A percentile compares a stretch with the other conserved stretches of the same genome.
Evolutionary conservation across 2,888 invertebrate genomes (phyloP).

Genomic region (Digitonthophagus gazella): DNA sequence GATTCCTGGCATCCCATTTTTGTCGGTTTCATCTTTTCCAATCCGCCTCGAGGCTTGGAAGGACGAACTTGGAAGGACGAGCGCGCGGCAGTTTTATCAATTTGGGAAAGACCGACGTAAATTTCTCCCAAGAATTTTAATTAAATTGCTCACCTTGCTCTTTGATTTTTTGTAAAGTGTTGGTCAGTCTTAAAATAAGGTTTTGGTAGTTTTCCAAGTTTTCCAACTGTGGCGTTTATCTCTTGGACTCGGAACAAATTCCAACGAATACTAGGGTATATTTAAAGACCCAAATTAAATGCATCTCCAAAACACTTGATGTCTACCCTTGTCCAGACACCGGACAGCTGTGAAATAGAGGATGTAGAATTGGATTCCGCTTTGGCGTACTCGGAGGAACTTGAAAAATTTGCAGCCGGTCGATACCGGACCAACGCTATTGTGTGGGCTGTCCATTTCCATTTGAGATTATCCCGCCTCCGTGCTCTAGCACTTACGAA

Average conservation of each 20-base stretch:
- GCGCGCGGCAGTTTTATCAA: neutral
- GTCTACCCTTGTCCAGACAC: neutral
- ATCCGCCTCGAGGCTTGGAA: neutral
- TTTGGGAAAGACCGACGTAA: neutral
- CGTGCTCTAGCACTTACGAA: neutral
- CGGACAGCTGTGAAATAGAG: neutral
- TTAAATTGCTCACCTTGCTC: neutral
- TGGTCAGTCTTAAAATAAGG: too few relatives aligned
- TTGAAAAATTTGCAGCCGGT: neutral
- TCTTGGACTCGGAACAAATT: too few relatives aligned
- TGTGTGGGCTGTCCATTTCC: neutral
- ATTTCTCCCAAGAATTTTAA: neutral
- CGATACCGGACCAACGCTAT: neutral
- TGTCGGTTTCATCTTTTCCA: neutral
- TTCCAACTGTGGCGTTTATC: too few relatives aligned
- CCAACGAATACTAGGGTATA: too few relatives aligned
- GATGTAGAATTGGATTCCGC: neutral
- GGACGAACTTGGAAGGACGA: neutral
- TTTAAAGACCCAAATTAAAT: neutral
- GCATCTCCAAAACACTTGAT: neutral
- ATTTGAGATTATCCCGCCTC: neutral
- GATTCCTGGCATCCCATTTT: neutral
- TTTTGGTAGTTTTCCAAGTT: too few relatives aligned
- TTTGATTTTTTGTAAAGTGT: neutral
- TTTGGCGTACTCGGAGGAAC: neutral